Evolutionary conservation across 2,888 invertebrate genomes (phyloP).

Genomic region (Acronicta psi): DNA sequence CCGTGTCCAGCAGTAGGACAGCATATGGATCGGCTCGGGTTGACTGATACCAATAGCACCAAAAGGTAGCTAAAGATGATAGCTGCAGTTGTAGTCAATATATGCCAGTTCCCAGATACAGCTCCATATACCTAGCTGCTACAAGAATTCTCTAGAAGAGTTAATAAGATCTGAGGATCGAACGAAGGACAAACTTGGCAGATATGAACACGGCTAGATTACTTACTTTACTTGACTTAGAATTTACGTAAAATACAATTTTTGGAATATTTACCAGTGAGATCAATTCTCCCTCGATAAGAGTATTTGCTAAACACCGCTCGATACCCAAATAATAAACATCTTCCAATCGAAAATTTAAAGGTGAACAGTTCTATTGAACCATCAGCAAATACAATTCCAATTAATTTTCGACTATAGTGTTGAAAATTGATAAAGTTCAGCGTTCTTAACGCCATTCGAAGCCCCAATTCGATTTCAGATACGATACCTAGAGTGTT

Average conservation of each 20-base stretch:
- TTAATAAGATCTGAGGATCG: too few relatives aligned
- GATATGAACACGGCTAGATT: too few relatives aligned
- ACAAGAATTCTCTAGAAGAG: too few relatives aligned
- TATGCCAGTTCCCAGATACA: too few relatives aligned
- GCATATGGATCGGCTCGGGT: too few relatives aligned
- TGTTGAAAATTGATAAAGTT: conserved; percentile 50
- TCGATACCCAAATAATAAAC: conserved; percentile 11
- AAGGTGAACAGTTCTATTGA: conserved; percentile 30
- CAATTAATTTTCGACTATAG: conserved; percentile 47
- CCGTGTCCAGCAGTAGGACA: too few relatives aligned
- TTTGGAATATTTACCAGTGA: neutral
- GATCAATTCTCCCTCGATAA: conserved; percentile 11
- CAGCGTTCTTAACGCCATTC: conserved; percentile 32
- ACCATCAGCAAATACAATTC: conserved; percentile 40
- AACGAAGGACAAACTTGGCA: too few relatives aligned
- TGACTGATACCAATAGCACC: too few relatives aligned
- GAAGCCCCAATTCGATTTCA: conserved; percentile 45
- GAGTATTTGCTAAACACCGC: conserved; percentile 1
- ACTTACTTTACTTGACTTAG: neutral
- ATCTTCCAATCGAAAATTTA: conserved; percentile 19
- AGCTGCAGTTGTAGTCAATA: too few relatives aligned
- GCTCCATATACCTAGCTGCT: too few relatives aligned
- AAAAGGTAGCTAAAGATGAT: too few relatives aligned
- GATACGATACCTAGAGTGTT: conserved; percentile 57
- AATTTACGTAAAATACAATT: neutral